Conservation (phyloP, 2,888 invertebrate genomes). For the Escarpia spicata region DNA sequence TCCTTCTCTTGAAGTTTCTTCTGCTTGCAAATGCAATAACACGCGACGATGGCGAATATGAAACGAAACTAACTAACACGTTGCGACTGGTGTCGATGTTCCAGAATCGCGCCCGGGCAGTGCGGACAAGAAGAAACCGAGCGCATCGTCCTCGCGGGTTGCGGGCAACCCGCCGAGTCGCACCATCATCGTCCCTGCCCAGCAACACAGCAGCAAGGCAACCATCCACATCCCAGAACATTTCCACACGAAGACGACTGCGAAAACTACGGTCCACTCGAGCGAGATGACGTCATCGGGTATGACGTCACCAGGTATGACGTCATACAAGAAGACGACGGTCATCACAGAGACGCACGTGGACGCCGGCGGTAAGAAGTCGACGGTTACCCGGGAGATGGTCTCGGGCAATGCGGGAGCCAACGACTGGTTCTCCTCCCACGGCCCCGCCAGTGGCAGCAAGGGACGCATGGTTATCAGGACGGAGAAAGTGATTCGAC, state of each 20-base stretch:
- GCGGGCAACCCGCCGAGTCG: background rate
- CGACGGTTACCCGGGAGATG: constrained; percentile 49
- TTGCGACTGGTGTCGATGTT: background rate
- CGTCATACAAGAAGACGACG: constrained; percentile 47
- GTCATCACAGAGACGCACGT: constrained; percentile 55
- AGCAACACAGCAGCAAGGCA: background rate
- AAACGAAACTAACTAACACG: background rate
- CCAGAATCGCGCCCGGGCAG: background rate
- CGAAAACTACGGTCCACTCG: background rate
- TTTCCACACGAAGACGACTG: background rate
- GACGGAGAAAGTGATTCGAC: background rate
- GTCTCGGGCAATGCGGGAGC: constrained; percentile 38
- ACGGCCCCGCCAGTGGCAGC: background rate
- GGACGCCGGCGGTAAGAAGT: constrained; percentile 52
- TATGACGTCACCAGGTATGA: background rate
- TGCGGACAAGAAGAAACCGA: constrained; percentile 17
- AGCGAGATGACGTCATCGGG: background rate
- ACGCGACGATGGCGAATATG: background rate
- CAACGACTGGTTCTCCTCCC: background rate
- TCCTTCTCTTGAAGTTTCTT: background rate
- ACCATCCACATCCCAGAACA: background rate
- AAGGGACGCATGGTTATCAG: background rate
- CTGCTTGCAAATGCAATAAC: background rate
- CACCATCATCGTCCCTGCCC: background rate
- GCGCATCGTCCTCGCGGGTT: background rate